Evolutionary conservation across 1,140 invertebrate genomes (phyloP), one percentile per base, ranked within the genome.

Genomic region (Halictus rubicundus): DNA sequence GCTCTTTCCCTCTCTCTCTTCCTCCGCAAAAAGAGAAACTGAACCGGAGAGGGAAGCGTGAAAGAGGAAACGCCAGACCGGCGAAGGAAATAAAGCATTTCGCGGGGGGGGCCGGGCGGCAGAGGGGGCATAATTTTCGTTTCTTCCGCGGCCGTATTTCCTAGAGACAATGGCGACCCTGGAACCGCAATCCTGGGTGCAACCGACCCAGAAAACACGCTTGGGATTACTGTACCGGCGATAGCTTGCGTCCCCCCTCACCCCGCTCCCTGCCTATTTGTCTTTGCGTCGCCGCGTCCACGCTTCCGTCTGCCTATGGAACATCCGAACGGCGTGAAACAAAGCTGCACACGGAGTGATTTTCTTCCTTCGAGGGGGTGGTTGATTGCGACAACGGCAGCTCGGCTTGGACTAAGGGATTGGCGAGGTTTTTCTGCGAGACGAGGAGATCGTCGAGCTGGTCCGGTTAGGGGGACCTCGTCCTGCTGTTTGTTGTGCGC

Each of bases 81-180:
- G 63, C 76, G 57, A 32, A 66, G 82, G 82, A 79, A 86, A 84
- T 87, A 87, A 87, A 87, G 80, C 74, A 85, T 86, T 79, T 85
- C 80, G 65, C 68, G 61, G 49, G 10, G 49, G 10, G 49, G 46
- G 59, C 16, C 23, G 65, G 32, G 25, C n/a, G 57, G 54, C 10
- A 52, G 14, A 64, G 10, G 25, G 80, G 64, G 84, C 72, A 88
- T 89, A 89, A 90, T 90, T 90, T 89, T 90, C 89, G 84, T 80
- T 79, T 84, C 86, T 90, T 80, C 73, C 77, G 69, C 80, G 71
- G 37, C 80, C 84, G 85, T 87, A 88, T 88, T 83, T 88, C 71
- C 79, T 66, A 73, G 69, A 85, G 83, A 89, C 86, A 90, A 90
- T 89, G 84, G 84, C 84, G 76, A 68, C 72, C 74, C 80, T 82